Percentiles rank a stretch among this genome's conserved stretches.
These are phyloP conservation scores for Vimba vimba DNA, from an alignment of 2,113 vertebrate species.

Conservation along the genomic window DNA sequence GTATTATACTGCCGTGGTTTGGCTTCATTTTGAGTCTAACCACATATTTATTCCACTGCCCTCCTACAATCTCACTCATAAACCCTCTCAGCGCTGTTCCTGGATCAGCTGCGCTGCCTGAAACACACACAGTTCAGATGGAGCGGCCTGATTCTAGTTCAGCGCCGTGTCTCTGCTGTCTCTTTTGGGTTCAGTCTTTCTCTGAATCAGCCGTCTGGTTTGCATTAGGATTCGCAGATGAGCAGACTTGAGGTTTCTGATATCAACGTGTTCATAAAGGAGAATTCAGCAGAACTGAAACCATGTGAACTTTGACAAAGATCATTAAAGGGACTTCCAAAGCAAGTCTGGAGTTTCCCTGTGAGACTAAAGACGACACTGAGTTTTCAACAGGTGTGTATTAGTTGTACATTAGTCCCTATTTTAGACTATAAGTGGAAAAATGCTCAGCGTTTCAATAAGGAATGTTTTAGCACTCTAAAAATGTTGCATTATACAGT, in stretches of 20 bases:
- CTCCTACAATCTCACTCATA: background rate
- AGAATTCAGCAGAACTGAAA: constrained; percentile 10
- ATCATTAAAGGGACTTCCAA: constrained; percentile 23
- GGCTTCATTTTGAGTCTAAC: constrained; percentile 17
- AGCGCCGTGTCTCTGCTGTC: background rate
- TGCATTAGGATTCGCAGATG: constrained; percentile 32
- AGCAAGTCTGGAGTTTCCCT: constrained; percentile 7
- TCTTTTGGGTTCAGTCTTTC: background rate
- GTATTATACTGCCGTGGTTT: background rate
- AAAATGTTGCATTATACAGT: background rate
- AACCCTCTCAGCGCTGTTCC: constrained; percentile 4
- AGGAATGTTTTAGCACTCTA: background rate
- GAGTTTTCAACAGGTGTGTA: background rate
- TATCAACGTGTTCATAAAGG: background rate
- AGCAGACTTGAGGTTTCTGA: constrained; percentile 7
- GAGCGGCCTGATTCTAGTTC: background rate
- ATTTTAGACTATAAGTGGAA: background rate
- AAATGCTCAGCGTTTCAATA: background rate
- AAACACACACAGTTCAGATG: background rate
- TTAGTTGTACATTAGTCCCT: background rate
- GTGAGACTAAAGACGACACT: background rate
- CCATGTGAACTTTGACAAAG: constrained; percentile 25
- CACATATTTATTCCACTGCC: background rate
- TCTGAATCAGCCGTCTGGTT: background rate
- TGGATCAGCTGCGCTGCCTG: background rate